phyloP scores from a whole-genome alignment of 2,797 vertebrate genomes.

The Microctenopoma lineatum region DNA sequence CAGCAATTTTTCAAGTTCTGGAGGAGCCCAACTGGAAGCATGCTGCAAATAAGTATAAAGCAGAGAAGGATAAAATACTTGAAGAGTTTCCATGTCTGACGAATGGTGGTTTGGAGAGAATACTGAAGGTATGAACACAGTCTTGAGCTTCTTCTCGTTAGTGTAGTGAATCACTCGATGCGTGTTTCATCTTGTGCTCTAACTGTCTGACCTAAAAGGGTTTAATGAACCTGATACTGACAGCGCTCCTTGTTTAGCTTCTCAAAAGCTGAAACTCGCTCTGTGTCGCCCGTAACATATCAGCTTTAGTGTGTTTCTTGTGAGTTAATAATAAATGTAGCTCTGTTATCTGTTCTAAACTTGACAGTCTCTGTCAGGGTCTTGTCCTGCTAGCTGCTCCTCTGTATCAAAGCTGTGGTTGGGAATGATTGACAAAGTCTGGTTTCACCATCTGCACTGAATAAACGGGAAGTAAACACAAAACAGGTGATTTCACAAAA shows the following conservation, averaged over 20 bases:
- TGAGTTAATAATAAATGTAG: background rate
- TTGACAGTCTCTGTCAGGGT: background rate
- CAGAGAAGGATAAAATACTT: constrained; percentile 86
- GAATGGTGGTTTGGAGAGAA: constrained; percentile 88
- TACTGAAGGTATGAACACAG: constrained; percentile 89
- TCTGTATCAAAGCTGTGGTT: background rate
- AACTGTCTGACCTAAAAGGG: constrained; percentile 14
- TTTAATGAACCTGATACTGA: constrained; percentile 26
- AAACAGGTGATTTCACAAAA: constrained; percentile 20
- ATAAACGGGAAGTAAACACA: constrained; percentile 16
- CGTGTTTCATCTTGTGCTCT: background rate
- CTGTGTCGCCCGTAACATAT: background rate
- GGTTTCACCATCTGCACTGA: background rate
- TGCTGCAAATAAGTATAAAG: constrained; percentile 83
- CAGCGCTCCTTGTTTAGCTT: background rate
- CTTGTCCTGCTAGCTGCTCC: constrained; percentile 4
- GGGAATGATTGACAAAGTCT: too few species aligned
- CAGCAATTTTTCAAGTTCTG: constrained; percentile 97
- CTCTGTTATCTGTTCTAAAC: constrained; percentile 12
- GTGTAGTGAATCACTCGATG: constrained; percentile 1
- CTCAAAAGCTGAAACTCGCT: background rate
- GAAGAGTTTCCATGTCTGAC: constrained; percentile 90
- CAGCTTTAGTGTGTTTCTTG: background rate
- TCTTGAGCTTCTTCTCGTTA: background rate
- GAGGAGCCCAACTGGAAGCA: constrained; percentile 94